These are phyloP conservation scores for Ceyx cyanopectus DNA, from an alignment of 2,113 vertebrate species.

Conservation along the genomic window DNA sequence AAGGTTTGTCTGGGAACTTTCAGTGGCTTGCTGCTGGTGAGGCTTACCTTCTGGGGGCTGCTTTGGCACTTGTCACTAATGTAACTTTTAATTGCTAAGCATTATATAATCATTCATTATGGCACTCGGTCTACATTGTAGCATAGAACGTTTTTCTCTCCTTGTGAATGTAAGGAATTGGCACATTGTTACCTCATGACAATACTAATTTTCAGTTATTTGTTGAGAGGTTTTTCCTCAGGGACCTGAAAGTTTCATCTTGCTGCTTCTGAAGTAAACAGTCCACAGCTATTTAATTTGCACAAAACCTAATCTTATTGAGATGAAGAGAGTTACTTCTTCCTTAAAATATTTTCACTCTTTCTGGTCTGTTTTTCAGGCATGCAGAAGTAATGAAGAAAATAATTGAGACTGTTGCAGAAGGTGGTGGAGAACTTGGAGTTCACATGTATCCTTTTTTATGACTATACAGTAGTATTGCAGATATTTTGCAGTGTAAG, in stretches of 20 bases:
- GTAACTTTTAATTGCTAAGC: too few species aligned
- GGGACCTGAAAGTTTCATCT: not conserved
- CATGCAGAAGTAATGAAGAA: slow-evolving; percentile 99
- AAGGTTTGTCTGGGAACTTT: not conserved
- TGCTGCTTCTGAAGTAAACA: not conserved
- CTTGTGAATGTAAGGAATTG: not conserved
- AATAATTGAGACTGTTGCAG: slow-evolving; percentile 98
- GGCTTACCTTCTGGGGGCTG: not conserved
- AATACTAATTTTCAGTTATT: not conserved
- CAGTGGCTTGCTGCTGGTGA: not conserved
- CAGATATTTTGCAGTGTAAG: not conserved
- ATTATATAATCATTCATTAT: not conserved
- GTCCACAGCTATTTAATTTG: not conserved
- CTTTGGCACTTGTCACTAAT: not conserved
- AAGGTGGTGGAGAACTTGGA: slow-evolving; percentile 97
- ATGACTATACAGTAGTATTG: accelerated
- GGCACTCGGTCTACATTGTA: not conserved
- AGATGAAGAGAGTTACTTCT: not conserved
- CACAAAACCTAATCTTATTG: not conserved
- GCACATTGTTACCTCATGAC: not conserved
- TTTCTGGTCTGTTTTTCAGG: slow-evolving; percentile 77
- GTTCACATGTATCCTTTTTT: slow-evolving; percentile 98
- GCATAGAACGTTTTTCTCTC: not conserved
- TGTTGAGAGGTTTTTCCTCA: not conserved
- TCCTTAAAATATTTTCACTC: not conserved